These are phyloP conservation scores for Coracias cyanogaster DNA, from an alignment of 2,797 vertebrate species.

Conservation along the genomic window DNA sequence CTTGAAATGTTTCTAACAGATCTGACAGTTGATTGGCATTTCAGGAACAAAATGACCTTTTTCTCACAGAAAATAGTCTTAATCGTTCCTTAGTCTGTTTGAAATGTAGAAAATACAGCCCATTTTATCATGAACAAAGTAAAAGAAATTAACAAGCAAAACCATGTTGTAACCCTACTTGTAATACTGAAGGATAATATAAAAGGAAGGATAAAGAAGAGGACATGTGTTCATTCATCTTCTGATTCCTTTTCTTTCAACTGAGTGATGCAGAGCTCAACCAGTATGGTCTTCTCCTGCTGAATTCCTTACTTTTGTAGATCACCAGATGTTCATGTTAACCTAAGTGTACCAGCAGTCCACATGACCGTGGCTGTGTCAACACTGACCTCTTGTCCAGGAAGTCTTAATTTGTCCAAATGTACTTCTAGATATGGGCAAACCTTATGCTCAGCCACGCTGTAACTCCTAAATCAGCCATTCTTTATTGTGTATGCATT, in stretches of 20 bases:
- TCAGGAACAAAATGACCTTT: background rate
- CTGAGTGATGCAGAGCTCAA: background rate
- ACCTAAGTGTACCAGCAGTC: background rate
- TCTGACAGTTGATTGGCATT: background rate
- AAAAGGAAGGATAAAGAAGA: background rate
- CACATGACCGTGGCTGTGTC: background rate
- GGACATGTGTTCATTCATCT: background rate
- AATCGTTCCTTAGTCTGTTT: background rate
- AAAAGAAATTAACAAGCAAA: background rate
- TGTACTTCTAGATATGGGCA: background rate
- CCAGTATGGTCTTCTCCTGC: background rate
- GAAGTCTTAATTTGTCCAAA: conserved; percentile 46
- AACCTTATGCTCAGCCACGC: conserved; percentile 4
- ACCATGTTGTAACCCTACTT: background rate
- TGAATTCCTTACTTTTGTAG: conserved; percentile 32
- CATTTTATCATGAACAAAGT: background rate
- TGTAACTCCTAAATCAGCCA: conserved; percentile 23
- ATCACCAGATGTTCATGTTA: background rate
- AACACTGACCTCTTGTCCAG: background rate
- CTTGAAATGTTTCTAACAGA: conserved; percentile 22
- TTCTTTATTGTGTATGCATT: background rate
- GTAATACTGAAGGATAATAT: conserved; percentile 20
- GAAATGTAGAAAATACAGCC: background rate
- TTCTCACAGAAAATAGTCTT: background rate
- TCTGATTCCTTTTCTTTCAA: conserved; percentile 4